phyloP scores from a whole-genome alignment of 1,140 invertebrate genomes.

The Oreohelix idahoensis region DNA sequence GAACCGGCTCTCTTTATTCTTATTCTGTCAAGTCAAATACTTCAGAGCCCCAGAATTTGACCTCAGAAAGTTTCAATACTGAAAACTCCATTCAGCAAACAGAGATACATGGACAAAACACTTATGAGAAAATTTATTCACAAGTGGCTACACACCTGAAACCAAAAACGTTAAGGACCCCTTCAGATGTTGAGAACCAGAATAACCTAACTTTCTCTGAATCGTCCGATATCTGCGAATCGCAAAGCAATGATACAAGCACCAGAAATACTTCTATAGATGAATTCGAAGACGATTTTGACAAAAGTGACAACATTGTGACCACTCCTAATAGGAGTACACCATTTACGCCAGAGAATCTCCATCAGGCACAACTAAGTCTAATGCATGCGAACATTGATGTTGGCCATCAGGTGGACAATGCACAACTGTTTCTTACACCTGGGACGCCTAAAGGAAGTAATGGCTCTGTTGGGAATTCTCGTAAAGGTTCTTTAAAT shows the following conservation, averaged over 20 bases:
- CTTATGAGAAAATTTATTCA: background rate
- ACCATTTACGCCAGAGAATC: too few relatives aligned
- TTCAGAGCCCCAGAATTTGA: background rate
- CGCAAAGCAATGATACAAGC: background rate
- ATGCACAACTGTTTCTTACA: background rate
- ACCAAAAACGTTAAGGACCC: conserved; percentile 27
- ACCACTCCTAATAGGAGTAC: too few relatives aligned
- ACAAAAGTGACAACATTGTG: background rate
- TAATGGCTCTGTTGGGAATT: too few relatives aligned
- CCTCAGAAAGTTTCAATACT: background rate
- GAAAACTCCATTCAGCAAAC: background rate
- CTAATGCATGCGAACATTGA: too few relatives aligned
- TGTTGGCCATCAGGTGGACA: background rate
- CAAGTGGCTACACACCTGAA: background rate
- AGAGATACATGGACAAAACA: background rate
- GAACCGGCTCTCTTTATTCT: background rate
- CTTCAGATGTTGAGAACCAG: conserved; percentile 36
- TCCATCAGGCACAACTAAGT: too few relatives aligned
- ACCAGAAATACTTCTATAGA: conserved; percentile 18
- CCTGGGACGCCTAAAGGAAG: too few relatives aligned
- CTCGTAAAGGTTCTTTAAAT: background rate
- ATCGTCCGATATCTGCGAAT: conserved; percentile 12
- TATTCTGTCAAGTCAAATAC: background rate
- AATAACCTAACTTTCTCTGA: conserved; percentile 21
- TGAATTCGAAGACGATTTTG: conserved; percentile 10